Base-by-base conservation (phyloP, 1,140 invertebrate genomes). In the Sycophila sp. region DNA sequence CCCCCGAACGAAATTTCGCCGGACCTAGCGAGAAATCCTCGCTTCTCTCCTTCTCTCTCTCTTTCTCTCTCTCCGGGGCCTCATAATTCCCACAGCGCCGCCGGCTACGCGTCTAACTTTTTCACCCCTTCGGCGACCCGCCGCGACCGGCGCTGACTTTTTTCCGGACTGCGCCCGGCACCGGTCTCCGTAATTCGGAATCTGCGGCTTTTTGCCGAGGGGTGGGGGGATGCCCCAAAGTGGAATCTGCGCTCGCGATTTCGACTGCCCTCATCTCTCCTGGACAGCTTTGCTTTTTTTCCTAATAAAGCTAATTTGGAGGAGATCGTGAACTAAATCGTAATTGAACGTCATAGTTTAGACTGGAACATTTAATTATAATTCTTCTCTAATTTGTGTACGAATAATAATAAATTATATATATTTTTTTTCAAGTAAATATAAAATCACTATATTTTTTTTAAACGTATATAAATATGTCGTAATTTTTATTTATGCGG, bases 11-110 rank as follows among this genome's bases (percentile, higher is more conserved):
- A 64, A 62, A 51, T 71, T 58, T 72, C 72, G 47, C n/a, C n/a
- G n/a, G n/a, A n/a, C 1, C 47, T 64, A 65, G 69, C 68, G 71
- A 73, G 73, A 73, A 68, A 67, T 42, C 72, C n/a, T 71, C 68
- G 69, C 73, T 69, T n/a, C 63, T 59, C 55, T 56, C 63, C 30
- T 10, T 26, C 64, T 24, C 55, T 4, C 2, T 47, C 42, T 47
- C 19, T 45, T 10, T 45, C 42, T 1, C 36, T 0, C 36, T 38
- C 36, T n/a, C n/a, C n/a, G n/a, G 26, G 30, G 19, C 24, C 42
- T 67, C 38, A 51, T 59, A 68, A 68, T 68, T 59, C 53, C 42
- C 55, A 68, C 26, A 24, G 28, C 51, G 17, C 17, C 38, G n/a
- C n/a, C n/a, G n/a, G n/a, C n/a, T n/a, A n/a, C n/a, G 38, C 32